Conservation (phyloP, 2,797 vertebrate genomes). For the Kryptolebias ocellatus region DNA sequence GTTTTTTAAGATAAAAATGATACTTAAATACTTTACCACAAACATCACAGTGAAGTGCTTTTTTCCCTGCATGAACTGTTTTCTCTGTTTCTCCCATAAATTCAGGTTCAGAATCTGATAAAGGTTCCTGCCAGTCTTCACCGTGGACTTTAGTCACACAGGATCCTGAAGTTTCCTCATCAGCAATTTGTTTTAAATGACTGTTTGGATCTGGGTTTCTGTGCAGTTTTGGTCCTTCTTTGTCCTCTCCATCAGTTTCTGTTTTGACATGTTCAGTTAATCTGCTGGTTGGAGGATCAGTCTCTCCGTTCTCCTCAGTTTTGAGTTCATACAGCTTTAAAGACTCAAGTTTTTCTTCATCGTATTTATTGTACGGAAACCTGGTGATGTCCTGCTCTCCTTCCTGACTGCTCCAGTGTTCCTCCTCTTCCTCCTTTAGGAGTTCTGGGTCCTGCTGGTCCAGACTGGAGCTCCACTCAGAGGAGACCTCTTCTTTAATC, state of each 20-base stretch:
- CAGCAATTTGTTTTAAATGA: background rate
- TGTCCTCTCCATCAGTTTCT: background rate
- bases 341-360: slow-evolving; percentile 1
- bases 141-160: slow-evolving; percentile 5
- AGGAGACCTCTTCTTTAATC: background rate
- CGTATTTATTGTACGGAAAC: background rate
- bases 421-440: slow-evolving; percentile 10
- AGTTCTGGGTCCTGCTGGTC: background rate
- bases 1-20: slow-evolving; percentile 10
- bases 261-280: background rate
- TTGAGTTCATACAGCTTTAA: background rate
- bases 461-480: background rate
- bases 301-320: background rate
- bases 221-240: background rate
- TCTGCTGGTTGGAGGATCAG: background rate
- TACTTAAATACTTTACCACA: slow-evolving; percentile 7
- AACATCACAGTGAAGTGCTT: slow-evolving; percentile 1
- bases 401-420: background rate
- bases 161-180: background rate
- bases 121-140: background rate
- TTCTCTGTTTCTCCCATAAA: background rate
- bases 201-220: background rate
- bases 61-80: background rate
- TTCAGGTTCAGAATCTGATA: background rate
- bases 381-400: background rate